A percentile compares a stretch with the other conserved stretches of the same genome.
phyloP scores from a whole-genome alignment of 2,888 invertebrate species.

The Archips crataeganus region DNA sequence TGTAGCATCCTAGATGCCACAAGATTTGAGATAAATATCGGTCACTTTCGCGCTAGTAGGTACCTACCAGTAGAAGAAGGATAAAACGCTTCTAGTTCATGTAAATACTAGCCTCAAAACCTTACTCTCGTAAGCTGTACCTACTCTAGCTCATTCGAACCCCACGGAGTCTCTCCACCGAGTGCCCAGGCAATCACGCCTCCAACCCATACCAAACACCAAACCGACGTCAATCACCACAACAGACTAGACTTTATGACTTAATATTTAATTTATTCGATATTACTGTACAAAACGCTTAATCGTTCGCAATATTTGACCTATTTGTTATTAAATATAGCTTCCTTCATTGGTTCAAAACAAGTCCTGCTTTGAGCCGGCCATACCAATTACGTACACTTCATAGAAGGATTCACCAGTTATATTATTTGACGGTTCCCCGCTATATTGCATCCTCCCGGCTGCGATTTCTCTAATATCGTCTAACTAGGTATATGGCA shows the following conservation, averaged over 20 bases:
- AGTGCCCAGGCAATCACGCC: conserved; percentile 56
- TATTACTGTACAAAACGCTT: conserved; percentile 84
- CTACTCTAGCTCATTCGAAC: too few species aligned
- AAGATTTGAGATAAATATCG: background rate
- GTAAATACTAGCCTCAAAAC: background rate
- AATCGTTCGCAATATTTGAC: conserved; percentile 78
- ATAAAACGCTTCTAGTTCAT: background rate
- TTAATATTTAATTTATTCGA: conserved; percentile 67
- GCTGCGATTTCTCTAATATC: conserved; percentile 77
- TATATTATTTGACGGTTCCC: conserved; percentile 48
- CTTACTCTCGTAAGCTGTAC: background rate
- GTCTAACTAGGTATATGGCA: conserved; percentile 76
- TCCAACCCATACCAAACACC: conserved; percentile 52
- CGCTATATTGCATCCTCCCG: conserved; percentile 79
- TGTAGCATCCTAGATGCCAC: background rate
- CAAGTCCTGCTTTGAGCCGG: conserved; percentile 72
- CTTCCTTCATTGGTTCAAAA: conserved; percentile 57
- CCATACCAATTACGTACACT: conserved; percentile 76
- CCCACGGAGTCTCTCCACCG: conserved; percentile 47
- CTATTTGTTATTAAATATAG: conserved; percentile 65
- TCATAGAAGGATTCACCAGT: conserved; percentile 79
- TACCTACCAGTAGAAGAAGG: background rate
- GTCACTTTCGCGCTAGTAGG: background rate
- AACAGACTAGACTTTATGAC: conserved; percentile 74
- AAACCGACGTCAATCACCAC: conserved; percentile 58